These are phyloP conservation scores for Mya arenaria DNA, from an alignment of 1,140 invertebrate genomes.

Conservation along the genomic window DNA sequence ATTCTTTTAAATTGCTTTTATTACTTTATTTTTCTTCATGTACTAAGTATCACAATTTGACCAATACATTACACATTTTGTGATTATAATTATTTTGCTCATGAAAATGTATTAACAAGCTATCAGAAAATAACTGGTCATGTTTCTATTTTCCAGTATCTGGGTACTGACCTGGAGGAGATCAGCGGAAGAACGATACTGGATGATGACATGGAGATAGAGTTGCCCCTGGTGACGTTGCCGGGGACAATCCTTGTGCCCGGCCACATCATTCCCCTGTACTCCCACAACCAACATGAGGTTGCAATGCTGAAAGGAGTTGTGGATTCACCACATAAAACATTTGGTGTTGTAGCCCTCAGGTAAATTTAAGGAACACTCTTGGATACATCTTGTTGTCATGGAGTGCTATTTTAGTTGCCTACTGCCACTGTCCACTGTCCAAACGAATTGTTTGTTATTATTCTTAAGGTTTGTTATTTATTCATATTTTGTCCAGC, in stretches of 20 bases:
- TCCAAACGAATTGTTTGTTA: too few relatives aligned
- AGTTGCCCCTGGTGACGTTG: constrained; percentile 84
- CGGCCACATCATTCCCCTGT: constrained; percentile 88
- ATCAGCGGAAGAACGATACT: constrained; percentile 85
- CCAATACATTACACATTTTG: not conserved
- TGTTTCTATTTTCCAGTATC: constrained; percentile 83
- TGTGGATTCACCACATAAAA: constrained; percentile 83
- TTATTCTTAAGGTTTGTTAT: too few relatives aligned
- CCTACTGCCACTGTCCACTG: too few relatives aligned
- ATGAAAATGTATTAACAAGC: too few relatives aligned
- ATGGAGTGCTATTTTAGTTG: too few relatives aligned
- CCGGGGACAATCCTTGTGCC: constrained; percentile 86
- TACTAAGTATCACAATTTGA: not conserved
- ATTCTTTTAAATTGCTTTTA: not conserved
- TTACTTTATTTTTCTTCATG: not conserved
- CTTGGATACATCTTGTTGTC: too few relatives aligned
- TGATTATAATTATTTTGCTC: too few relatives aligned
- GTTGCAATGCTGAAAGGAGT: constrained; percentile 84
- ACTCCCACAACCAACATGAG: constrained; percentile 83
- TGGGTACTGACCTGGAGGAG: constrained; percentile 85
- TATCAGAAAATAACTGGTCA: not conserved
- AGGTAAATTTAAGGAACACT: constrained; percentile 72
- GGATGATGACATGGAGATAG: constrained; percentile 82
- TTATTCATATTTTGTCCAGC: too few relatives aligned
- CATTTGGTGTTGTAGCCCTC: constrained; percentile 85